These are phyloP conservation scores for Heliconius cydno DNA, from an alignment of 2,888 invertebrate species.

Conservation along the genomic window DNA sequence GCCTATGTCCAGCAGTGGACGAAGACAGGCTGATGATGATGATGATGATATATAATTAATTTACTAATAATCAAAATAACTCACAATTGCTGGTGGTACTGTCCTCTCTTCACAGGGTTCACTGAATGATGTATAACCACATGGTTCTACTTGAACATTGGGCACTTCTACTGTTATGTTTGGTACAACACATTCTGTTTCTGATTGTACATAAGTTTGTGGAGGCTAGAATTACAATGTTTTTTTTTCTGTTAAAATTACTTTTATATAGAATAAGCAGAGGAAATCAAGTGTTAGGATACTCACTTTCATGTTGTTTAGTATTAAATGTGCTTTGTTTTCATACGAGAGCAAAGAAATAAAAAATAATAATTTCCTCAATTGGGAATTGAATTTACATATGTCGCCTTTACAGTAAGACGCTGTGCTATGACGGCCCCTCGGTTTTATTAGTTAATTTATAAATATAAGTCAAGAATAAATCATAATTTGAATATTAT, in stretches of 20 bases:
- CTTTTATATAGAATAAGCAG: no score
- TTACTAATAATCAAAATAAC: constrained; percentile 47
- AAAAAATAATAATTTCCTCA: no score
- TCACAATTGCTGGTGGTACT: constrained; percentile 73
- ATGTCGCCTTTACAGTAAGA: no score
- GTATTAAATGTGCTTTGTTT: no score
- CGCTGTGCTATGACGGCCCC: no score
- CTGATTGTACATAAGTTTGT: constrained; percentile 63
- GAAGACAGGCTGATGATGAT: no score
- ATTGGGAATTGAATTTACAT: no score
- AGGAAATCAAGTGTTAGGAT: no score
- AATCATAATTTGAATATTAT: neutral
- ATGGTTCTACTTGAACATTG: constrained; percentile 53
- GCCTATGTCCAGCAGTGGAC: no score
- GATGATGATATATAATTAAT: neutral
- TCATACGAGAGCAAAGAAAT: no score
- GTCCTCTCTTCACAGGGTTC: constrained; percentile 70
- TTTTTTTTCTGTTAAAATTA: neutral
- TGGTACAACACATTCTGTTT: constrained; percentile 74
- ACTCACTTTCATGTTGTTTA: no score
- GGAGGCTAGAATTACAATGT: constrained; percentile 11
- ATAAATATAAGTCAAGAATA: neutral
- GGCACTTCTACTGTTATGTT: constrained; percentile 75
- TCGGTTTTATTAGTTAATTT: neutral
- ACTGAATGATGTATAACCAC: constrained; percentile 67